phyloP scores from a whole-genome alignment of 2,888 invertebrate species.

The Tiphia femorata region DNA sequence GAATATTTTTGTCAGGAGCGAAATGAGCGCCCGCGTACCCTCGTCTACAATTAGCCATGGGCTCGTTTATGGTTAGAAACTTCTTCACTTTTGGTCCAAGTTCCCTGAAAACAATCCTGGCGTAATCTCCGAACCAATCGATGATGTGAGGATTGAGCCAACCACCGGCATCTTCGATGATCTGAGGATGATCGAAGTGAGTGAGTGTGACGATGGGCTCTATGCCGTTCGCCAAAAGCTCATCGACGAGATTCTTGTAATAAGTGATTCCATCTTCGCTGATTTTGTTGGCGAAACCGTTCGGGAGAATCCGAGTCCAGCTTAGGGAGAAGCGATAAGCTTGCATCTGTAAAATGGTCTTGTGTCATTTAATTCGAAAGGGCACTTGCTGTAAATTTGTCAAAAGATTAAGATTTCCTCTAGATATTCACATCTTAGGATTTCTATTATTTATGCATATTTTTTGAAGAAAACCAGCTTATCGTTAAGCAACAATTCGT shows the following conservation, averaged over 20 bases:
- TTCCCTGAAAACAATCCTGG: slow-evolving; percentile 74
- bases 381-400: too few species aligned
- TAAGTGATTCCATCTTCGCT: slow-evolving; percentile 68
- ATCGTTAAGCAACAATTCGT: too few species aligned
- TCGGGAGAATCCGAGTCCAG: slow-evolving; percentile 71
- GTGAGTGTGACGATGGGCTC: slow-evolving; percentile 80
- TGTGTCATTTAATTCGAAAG: too few species aligned
- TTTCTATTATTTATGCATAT: too few species aligned
- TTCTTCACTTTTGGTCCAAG: slow-evolving; percentile 76
- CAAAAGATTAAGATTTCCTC: too few species aligned
- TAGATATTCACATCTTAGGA: too few species aligned
- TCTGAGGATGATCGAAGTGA: slow-evolving; percentile 81
- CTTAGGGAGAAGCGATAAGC: slow-evolving; percentile 62
- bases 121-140: slow-evolving; percentile 76
- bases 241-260: slow-evolving; percentile 70
- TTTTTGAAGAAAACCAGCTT: too few species aligned
- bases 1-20: slow-evolving; percentile 40
- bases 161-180: slow-evolving; percentile 77
- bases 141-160: slow-evolving; percentile 78
- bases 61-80: slow-evolving; percentile 87
- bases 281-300: slow-evolving; percentile 60
- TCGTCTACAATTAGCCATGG: slow-evolving; percentile 72
- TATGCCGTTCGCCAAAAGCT: slow-evolving; percentile 73
- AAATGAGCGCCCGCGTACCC: slow-evolving; percentile 66
- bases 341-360: slow-evolving; percentile 64